Evolutionary conservation across 2,888 invertebrate genomes (phyloP).

Genomic region (Drosophila mimica): DNA sequence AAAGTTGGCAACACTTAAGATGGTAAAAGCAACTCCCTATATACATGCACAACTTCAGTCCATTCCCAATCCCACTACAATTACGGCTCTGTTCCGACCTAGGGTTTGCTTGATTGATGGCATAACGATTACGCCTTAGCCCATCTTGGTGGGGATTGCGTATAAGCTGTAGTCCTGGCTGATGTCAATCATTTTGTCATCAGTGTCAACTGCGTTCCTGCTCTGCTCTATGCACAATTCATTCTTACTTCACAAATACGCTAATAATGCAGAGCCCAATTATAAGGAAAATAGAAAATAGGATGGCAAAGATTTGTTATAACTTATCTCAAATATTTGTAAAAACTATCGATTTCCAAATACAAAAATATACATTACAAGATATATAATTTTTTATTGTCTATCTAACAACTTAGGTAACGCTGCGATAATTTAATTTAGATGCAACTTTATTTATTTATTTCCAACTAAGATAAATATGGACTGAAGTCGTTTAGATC

Average conservation of each 20-base stretch:
- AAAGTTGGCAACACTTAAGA: neutral
- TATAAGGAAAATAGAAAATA: neutral
- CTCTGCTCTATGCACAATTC: constrained; percentile 33
- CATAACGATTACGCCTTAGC: neutral
- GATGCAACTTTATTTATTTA: neutral
- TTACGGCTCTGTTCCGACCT: constrained; percentile 12
- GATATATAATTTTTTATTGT: neutral
- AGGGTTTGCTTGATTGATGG: constrained; percentile 39
- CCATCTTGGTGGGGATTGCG: constrained; percentile 10
- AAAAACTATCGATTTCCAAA: no score
- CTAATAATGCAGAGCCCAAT: neutral
- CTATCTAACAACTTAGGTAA: neutral
- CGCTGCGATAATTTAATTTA: neutral
- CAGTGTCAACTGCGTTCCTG: constrained; percentile 55
- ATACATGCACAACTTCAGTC: neutral
- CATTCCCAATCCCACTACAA: neutral
- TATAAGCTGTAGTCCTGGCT: constrained; percentile 30
- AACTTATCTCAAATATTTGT: neutral
- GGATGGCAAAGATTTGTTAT: neutral
- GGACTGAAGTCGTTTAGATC: no score
- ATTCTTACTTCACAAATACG: neutral
- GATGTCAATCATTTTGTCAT: constrained; percentile 67
- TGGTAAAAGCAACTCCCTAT: no score
- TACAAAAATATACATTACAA: no score
- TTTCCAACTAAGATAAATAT: neutral